Evolutionary conservation across 2,888 invertebrate genomes (phyloP), one percentile per base, ranked within the genome.

Genomic region (Choreutis nemorana): DNA sequence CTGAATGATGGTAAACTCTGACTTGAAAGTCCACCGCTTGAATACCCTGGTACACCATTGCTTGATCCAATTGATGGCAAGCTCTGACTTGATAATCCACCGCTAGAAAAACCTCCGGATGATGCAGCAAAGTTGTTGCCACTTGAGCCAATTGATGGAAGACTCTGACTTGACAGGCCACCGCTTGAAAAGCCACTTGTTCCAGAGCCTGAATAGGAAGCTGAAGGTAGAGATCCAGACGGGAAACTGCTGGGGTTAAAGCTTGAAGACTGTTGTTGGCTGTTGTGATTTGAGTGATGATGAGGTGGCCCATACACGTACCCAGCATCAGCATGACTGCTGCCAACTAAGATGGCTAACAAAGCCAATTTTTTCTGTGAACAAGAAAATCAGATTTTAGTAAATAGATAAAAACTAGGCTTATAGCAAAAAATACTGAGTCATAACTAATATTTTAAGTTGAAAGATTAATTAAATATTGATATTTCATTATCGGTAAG

Each of bases 221-320:
- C 77, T 12, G 77, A 78, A 2, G 77, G 73, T 6, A 75, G 45
- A 8, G 75, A 73, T 27, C 75, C 77, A 31, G 48, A 43, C 2
- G 75, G 72, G 47, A 72, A 77, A 34, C 73, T 72, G 45, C 70
- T 73, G 0, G 77, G 75, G 2, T 66, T 52, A 41, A 66, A 78
- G 39, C 75, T 72, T 4, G 71, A 64, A 3, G 38, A n/a, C 7
- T 2, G 11, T n/a, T 12, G 16, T 7, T 21, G 27, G 13, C 12
- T 15, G 28, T 30, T 24, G n/a, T 46, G 44, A 14, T 40, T 26
- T 11, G 39, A 32, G 11, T 42, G 31, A 14, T 42, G 42, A 10
- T 44, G 43, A 27, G 48, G 51, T 21, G 59, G 55, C n/a, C 41
- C 40, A 32, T 58, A 39, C 18, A 59, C 67, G 16, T 67, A 64